A percentile compares a stretch with the other conserved stretches of the same genome.
Conservation (phyloP, 1,140 invertebrate genomes). For the Brachystomella parvula region DNA sequence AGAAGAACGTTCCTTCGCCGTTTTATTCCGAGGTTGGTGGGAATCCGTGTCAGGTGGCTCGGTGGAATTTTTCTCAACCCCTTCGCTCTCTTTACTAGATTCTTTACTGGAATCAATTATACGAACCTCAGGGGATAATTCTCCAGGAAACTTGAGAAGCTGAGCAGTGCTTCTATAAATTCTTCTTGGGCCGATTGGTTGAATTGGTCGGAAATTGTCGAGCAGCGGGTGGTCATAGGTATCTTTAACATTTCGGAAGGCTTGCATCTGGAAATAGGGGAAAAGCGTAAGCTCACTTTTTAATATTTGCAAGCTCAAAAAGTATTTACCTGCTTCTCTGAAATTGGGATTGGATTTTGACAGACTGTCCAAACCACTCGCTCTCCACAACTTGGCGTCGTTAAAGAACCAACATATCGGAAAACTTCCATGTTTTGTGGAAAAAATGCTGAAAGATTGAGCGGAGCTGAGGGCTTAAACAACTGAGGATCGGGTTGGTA, state of each 20-base stretch:
- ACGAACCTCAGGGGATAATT: background rate
- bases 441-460: conserved; percentile 39
- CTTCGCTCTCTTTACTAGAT: background rate
- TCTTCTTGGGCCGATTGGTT: conserved; percentile 38
- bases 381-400: conserved; percentile 48
- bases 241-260: conserved; percentile 37
- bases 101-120: background rate
- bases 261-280: conserved; percentile 27
- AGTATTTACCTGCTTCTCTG: conserved; percentile 39
- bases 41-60: background rate
- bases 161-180: conserved; percentile 19
- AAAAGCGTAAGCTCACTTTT: background rate
- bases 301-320: background rate
- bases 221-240: conserved; percentile 36
- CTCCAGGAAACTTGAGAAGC: background rate
- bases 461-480: conserved; percentile 8
- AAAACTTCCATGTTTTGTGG: conserved; percentile 41
- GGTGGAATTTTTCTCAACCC: background rate
- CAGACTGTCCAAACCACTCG: conserved; percentile 51
- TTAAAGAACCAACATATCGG: conserved; percentile 51
- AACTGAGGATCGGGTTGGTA: conserved; percentile 15
- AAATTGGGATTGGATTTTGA: conserved; percentile 42
- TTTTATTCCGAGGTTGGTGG: too few species aligned
- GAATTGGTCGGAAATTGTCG: conserved; percentile 42
- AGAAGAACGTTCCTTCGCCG: too few species aligned